A percentile compares a stretch with the other conserved stretches of the same genome.
phyloP scores from a whole-genome alignment of 2,113 vertebrate species.

The Gnathonemus echidnorhynchus region DNA sequence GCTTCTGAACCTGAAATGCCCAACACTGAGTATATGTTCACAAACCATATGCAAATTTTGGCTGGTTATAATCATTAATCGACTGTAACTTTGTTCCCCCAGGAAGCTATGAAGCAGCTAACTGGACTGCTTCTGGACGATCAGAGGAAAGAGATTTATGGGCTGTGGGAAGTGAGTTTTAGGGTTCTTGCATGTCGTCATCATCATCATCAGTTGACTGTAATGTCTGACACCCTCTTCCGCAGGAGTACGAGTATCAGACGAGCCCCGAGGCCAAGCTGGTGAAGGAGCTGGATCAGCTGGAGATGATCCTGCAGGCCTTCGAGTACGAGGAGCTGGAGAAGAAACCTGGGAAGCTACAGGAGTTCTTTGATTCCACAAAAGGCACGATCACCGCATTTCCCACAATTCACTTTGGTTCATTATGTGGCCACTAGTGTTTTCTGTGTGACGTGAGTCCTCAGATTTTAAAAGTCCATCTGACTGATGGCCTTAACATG shows the following conservation, averaged over 20 bases:
- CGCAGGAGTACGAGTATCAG: constrained; percentile 85
- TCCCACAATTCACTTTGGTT: not conserved
- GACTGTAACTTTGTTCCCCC: constrained; percentile 22
- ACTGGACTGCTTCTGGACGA: constrained; percentile 70
- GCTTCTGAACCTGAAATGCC: too few relatives aligned
- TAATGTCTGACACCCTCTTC: not conserved
- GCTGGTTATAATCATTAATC: not conserved
- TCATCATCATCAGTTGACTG: not conserved
- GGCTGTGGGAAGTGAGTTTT: constrained; percentile 80
- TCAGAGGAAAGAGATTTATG: constrained; percentile 76
- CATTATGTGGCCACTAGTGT: not conserved
- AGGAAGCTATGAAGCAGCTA: constrained; percentile 85
- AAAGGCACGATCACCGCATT: constrained; percentile 53
- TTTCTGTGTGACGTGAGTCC: not conserved
- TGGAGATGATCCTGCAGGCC: constrained; percentile 95
- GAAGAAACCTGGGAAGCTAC: constrained; percentile 74
- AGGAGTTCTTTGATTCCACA: constrained; percentile 91
- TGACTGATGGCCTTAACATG: not conserved
- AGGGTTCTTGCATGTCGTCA: not conserved
- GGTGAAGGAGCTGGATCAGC: constrained; percentile 90
- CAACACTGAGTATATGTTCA: not conserved
- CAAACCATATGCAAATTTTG: not conserved
- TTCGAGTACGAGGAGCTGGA: constrained; percentile 89
- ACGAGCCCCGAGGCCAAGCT: constrained; percentile 75
- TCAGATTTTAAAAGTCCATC: not conserved